Conservation (phyloP, 2,113 vertebrate genomes). For the Salvelinus namaycush region DNA sequence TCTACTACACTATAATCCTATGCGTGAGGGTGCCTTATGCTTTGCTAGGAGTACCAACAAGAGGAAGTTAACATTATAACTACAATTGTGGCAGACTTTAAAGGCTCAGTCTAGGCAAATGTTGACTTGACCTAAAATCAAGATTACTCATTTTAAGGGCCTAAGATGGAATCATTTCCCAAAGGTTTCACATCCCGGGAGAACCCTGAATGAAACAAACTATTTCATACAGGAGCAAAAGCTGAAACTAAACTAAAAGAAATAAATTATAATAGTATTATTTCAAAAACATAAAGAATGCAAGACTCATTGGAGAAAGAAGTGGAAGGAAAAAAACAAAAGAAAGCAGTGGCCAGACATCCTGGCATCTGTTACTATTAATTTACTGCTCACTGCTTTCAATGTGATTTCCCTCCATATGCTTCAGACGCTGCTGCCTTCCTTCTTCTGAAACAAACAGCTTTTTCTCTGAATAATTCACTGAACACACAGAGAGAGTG, state of each 20-base stretch:
- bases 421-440: constrained; percentile 82
- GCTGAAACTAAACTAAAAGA: constrained; percentile 29
- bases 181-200: constrained; percentile 15
- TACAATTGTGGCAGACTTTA: background rate
- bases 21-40: background rate
- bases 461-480: constrained; percentile 80
- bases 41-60: background rate
- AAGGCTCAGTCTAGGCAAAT: constrained; percentile 10
- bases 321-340: constrained; percentile 21
- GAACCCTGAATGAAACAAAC: constrained; percentile 23
- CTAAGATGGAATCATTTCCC: constrained; percentile 22
- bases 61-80: background rate
- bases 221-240: constrained; percentile 18
- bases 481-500: constrained; percentile 60
- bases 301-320: constrained; percentile 65
- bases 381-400: constrained; percentile 84
- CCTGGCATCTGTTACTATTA: constrained; percentile 77
- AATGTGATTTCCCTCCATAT: constrained; percentile 75
- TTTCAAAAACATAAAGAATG: constrained; percentile 75
- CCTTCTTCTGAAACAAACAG: constrained; percentile 76
- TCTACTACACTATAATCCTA: background rate
- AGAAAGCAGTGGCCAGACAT: constrained; percentile 76
- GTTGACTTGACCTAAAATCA: constrained; percentile 11
- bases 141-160: constrained; percentile 18
- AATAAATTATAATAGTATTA: constrained; percentile 63